Evolutionary conservation across 1,140 invertebrate genomes (phyloP), one percentile per base, ranked within the genome.

Genomic region (Drosophila pachea): DNA sequence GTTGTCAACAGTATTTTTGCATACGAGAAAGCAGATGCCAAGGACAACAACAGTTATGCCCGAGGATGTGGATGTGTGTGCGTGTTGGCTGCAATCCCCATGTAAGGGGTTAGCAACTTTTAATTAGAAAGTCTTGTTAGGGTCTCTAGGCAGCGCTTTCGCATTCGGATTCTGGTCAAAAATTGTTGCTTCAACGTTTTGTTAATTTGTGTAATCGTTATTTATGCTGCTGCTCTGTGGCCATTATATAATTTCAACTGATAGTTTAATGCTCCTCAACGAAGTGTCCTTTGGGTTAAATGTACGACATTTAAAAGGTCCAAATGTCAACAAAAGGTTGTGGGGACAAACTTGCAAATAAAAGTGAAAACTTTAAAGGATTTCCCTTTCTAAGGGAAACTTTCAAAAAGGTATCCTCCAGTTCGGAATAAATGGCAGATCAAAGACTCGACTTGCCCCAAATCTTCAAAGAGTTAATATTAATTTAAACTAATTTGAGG

Each of bases 191-290:
- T 52, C 32, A 42, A 14, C 32, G 49, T 52, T 36, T 47, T 48
- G 31, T 60, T 70, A 79, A 84, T 84, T 84, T 76, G 73, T 59
- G 22, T 84, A 76, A 79, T 78, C 65, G 62, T 66, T 79, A 74
- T 68, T 72, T 70, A 72, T 78, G 64, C 52, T 32, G 52, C 43
- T 74, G 58, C 50, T 66, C 55, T 76, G 48, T 60, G 76, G 79
- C 73, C 72, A 65, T 78, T 84, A 63, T 68, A 64, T 65, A 22
- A 67, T 73, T 78, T 78, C n/a, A 40, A 54, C 58, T 70, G 52
- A 68, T 62, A 69, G 64, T 60, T 50, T 58, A 42, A 73, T 50
- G 68, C 12, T 22, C 8, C 22, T 16, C 6, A 7, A 54, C 45
- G 40, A 12, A 33, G 16, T 22, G 35, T 36, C 48, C 62, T 35